A percentile compares a stretch with the other conserved stretches of the same genome.
phyloP scores from a whole-genome alignment of 2,888 invertebrate species.

The Petrolisthes manimaculis region DNA sequence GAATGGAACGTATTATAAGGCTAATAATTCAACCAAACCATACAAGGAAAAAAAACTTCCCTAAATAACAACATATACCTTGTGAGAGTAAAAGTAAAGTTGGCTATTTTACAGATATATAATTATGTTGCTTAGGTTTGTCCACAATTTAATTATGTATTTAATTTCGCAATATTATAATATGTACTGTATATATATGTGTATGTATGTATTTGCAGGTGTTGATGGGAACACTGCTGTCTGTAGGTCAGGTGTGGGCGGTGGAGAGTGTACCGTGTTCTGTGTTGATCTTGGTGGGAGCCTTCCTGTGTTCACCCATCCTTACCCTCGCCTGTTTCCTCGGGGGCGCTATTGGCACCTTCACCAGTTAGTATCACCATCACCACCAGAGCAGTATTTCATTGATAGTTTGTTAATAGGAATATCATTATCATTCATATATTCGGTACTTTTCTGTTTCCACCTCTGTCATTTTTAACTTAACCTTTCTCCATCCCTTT shows the following conservation, averaged over 20 bases:
- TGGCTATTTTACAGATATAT: no score
- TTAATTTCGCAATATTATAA: no score
- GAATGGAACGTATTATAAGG: no score
- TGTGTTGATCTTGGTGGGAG: constrained; percentile 70
- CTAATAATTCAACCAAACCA: no score
- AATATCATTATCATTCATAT: not conserved
- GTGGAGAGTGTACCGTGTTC: constrained; percentile 70
- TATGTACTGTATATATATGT: no score
- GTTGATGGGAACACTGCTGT: constrained; percentile 70
- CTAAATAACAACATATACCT: no score
- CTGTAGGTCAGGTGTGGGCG: constrained; percentile 71
- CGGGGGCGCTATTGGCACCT: constrained; percentile 70
- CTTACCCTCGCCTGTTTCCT: constrained; percentile 69
- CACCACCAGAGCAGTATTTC: not conserved
- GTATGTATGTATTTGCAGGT: constrained; percentile 68
- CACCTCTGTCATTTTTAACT: not conserved
- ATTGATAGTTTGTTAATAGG: not conserved
- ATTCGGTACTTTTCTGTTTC: not conserved
- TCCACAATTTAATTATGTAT: no score
- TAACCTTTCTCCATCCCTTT: not conserved
- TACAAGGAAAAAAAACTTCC: no score
- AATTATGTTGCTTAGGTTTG: no score
- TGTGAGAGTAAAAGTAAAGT: no score
- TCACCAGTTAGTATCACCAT: constrained; percentile 69
- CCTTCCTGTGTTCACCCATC: constrained; percentile 71